Evolutionary conservation across 2,888 invertebrate species (phyloP).

Genomic region (Leptura quadrifasciata): DNA sequence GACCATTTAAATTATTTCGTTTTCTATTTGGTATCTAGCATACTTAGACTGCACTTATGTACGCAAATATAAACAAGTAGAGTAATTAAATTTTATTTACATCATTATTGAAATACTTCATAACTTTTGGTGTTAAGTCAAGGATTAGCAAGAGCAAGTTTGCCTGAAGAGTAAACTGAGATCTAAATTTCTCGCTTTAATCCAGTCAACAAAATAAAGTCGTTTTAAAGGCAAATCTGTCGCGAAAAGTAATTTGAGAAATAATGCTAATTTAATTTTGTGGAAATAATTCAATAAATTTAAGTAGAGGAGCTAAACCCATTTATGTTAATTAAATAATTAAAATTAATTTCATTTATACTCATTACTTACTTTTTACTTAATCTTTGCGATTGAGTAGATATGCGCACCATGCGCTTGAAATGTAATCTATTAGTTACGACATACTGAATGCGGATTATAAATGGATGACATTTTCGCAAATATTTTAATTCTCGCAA

Average conservation of each 20-base stretch:
- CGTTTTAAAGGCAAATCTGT: neutral
- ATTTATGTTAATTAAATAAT: neutral
- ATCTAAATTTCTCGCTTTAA: neutral
- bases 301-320: neutral
- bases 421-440: too few relatives aligned
- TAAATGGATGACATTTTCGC: too few relatives aligned
- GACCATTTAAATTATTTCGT: neutral
- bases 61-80: neutral
- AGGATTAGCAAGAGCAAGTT: neutral
- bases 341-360: neutral
- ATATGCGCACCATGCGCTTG: too few relatives aligned
- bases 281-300: neutral
- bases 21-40: neutral
- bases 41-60: neutral
- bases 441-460: too few relatives aligned
- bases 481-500: too few relatives aligned
- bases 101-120: neutral
- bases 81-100: neutral
- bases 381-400: too few relatives aligned
- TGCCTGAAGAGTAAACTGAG: slow-evolving; percentile 1
- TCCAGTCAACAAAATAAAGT: neutral
- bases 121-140: slow-evolving; percentile 3
- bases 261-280: neutral
- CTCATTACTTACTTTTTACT: too few relatives aligned
- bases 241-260: neutral